Evolutionary conservation across 2,797 vertebrate species (phyloP), one percentile per base, ranked within the genome.

Genomic region (Limosa lapponica): DNA sequence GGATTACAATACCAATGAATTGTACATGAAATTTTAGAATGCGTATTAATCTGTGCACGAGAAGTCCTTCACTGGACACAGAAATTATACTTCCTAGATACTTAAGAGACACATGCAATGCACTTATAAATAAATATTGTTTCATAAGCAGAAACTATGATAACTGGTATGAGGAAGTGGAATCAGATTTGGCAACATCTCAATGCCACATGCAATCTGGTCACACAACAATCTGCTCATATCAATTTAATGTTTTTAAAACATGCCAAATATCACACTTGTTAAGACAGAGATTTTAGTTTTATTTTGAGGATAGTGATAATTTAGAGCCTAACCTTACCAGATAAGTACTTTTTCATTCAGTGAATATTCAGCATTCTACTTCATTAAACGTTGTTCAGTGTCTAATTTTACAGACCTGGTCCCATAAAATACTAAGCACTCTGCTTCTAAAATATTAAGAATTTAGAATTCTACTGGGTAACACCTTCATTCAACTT

Each of bases 121-220:
- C 39, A 59, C 67, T 95, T 95, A 95, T 59, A 96, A 95, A 96
- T 91, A 95, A 96, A 91, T 88, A 94, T 49, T 80, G 73, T 93
- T 97, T 95, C 93, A 96, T 93, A 97, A 97, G 86, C 90, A 97
- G 95, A 96, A 95, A 95, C 73, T 90, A 95, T 94, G 89, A 85
- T 67, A 88, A 70, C 34, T 90, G 88, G 93, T 90, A 96, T 95
- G 94, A 95, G 91, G 96, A 96, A 96, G 93, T 79, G 30, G 80
- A 89, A 77, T 94, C 80, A 80, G 43, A 75, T 79, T 89, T 96
- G 95, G 91, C 87, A 96, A 92, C 49, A 78, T 52, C 61, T 90
- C 94, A 84, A 82, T 27, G 54, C 93, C 89, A 93, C 92, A 92
- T 82, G 71, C 77, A 93, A 88, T 84, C 65, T 84, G 72, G 73